Conservation (phyloP, 2,797 vertebrate species). For the Helarctos malayanus region DNA sequence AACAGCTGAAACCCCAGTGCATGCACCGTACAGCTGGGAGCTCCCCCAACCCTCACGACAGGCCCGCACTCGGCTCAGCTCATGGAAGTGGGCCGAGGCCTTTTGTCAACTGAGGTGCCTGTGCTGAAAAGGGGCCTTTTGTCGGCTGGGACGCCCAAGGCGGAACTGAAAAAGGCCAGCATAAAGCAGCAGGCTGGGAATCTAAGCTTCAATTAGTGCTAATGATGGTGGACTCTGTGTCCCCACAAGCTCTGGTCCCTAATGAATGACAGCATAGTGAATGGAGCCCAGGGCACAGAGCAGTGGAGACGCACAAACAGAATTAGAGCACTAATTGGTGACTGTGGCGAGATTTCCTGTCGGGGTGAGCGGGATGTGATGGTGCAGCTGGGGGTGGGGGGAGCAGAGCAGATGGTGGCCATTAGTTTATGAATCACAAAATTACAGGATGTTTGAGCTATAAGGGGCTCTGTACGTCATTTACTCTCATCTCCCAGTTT, state of each 20-base stretch:
- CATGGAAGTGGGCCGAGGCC: neutral
- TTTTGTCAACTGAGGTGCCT: neutral
- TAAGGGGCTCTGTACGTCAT: neutral
- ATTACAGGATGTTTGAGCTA: fast-evolving
- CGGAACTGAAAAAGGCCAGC: conserved; percentile 31
- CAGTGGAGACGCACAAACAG: neutral
- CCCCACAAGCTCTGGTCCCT: neutral
- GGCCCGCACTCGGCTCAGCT: neutral
- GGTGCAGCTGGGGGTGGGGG: neutral
- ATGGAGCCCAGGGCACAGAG: neutral
- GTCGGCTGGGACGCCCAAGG: neutral
- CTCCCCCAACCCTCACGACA: neutral
- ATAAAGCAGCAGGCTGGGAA: neutral
- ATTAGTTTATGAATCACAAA: neutral
- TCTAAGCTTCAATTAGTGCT: conserved; percentile 47
- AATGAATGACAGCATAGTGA: neutral
- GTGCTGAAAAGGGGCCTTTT: neutral
- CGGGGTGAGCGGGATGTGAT: neutral
- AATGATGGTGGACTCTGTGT: conserved; percentile 13
- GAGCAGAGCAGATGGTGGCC: neutral
- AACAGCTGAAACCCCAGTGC: fast-evolving
- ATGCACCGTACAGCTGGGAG: fast-evolving
- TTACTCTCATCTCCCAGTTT: neutral
- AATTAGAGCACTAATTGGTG: conserved; percentile 10
- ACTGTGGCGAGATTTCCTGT: neutral